phyloP scores from a whole-genome alignment of 2,888 invertebrate species.

The Pyrrhosoma nymphula region DNA sequence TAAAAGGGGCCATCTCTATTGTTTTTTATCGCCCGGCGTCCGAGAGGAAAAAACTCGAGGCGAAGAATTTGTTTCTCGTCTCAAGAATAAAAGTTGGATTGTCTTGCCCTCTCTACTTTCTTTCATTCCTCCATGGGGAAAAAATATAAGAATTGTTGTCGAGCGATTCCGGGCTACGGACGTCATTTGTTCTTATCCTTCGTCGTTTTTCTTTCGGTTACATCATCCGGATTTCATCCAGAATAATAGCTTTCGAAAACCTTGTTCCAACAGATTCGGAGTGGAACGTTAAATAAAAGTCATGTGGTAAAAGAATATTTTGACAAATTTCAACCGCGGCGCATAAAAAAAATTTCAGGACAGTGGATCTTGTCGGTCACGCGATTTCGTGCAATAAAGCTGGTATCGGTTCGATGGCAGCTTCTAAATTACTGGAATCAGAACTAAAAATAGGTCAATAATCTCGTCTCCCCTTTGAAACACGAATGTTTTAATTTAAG shows the following conservation, averaged over 20 bases:
- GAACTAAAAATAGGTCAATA: slow-evolving; percentile 6
- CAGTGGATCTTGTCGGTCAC: neutral
- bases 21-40: neutral
- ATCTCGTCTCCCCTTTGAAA: neutral
- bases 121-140: neutral
- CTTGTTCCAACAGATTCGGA: neutral
- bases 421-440: neutral
- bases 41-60: neutral
- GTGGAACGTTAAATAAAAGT: neutral
- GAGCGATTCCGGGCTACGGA: neutral
- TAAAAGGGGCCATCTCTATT: neutral
- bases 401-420: neutral
- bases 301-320: neutral
- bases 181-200: neutral
- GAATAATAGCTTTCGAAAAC: neutral
- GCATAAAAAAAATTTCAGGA: neutral
- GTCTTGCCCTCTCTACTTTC: neutral
- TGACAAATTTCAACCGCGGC: neutral
- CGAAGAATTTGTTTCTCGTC: neutral
- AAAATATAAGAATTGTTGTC: neutral
- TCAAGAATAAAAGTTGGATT: neutral
- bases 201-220: neutral
- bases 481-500: slow-evolving; percentile 27
- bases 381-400: neutral
- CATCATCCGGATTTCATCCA: neutral